Percentiles rank a stretch among this genome's conserved stretches.
Conservation (phyloP, 1,140 invertebrate species). For the Hylaeus anthracinus region DNA sequence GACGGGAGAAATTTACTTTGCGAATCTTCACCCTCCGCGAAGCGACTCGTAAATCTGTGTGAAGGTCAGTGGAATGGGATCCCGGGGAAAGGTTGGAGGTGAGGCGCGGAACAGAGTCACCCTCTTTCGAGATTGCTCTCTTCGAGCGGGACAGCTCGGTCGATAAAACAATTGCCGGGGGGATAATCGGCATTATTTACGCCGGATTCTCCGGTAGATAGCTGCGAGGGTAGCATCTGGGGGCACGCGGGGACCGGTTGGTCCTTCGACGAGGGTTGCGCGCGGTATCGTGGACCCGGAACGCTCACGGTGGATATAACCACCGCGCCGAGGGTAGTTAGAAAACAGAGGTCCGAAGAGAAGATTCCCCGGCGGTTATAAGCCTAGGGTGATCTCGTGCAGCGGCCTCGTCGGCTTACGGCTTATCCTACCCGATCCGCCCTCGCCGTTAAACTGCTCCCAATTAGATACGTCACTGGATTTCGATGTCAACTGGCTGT, state of each 20-base stretch:
- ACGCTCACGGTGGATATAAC: slow-evolving; percentile 18
- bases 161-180: slow-evolving; percentile 80
- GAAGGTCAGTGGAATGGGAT: slow-evolving; percentile 42
- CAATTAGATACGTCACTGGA: slow-evolving; percentile 80
- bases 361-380: slow-evolving; percentile 71
- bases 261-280: slow-evolving; percentile 2
- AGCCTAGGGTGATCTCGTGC: slow-evolving; percentile 75
- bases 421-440: slow-evolving; percentile 69
- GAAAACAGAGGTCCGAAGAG: slow-evolving; percentile 49
- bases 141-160: slow-evolving; percentile 68
- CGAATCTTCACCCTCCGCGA: slow-evolving; percentile 50
- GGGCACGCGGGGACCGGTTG: slow-evolving; percentile 16
- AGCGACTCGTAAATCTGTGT: slow-evolving; percentile 63
- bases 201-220: slow-evolving; percentile 77
- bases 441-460: slow-evolving; percentile 75
- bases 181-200: slow-evolving; percentile 80
- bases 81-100: slow-evolving; percentile 42
- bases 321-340: slow-evolving; percentile 9
- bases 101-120: slow-evolving; percentile 37
- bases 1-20: slow-evolving; percentile 59
- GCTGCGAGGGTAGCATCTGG: slow-evolving; percentile 47
- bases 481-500: slow-evolving; percentile 73
- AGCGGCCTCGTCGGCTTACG: slow-evolving; percentile 70
- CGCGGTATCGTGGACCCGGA: slow-evolving; percentile 32
- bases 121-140: slow-evolving; percentile 54